phyloP scores from a whole-genome alignment of 2,797 vertebrate genomes.

The Triplophysa bombifrons region DNA sequence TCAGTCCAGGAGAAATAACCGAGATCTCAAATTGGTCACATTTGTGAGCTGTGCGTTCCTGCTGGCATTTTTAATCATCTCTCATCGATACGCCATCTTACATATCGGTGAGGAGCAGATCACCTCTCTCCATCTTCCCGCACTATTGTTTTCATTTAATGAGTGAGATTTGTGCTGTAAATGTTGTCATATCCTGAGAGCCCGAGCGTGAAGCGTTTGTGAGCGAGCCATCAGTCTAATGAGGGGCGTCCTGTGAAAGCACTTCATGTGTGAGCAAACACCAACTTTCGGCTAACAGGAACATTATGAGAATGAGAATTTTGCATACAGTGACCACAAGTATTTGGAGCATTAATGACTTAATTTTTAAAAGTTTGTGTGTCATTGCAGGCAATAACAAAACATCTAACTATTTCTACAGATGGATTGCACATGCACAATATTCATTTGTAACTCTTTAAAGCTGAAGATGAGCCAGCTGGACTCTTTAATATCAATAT shows the following conservation, averaged over 20 bases:
- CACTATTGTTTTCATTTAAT: conserved; percentile 23
- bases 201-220: conserved; percentile 6
- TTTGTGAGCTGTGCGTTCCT: neutral
- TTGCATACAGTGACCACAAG: conserved; percentile 19
- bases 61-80: neutral
- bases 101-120: neutral
- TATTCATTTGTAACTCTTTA: neutral
- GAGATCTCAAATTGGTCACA: neutral
- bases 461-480: neutral
- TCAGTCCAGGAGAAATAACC: no score
- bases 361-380: neutral
- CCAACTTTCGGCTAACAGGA: conserved; percentile 46
- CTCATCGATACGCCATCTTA: neutral
- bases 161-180: conserved; percentile 9
- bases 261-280: conserved; percentile 42
- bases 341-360: neutral
- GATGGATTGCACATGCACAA: neutral
- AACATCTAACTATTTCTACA: neutral
- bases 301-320: conserved; percentile 32
- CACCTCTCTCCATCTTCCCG: neutral
- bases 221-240: conserved; percentile 35
- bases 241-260: conserved; percentile 39
- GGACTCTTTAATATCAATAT: neutral
- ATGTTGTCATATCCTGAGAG: conserved; percentile 27
- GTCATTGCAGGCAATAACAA: neutral